A percentile compares a stretch with the other conserved stretches of the same genome.
These are phyloP conservation scores for Brevimyrus niger DNA, from an alignment of 2,113 vertebrate genomes.

Conservation along the genomic window DNA sequence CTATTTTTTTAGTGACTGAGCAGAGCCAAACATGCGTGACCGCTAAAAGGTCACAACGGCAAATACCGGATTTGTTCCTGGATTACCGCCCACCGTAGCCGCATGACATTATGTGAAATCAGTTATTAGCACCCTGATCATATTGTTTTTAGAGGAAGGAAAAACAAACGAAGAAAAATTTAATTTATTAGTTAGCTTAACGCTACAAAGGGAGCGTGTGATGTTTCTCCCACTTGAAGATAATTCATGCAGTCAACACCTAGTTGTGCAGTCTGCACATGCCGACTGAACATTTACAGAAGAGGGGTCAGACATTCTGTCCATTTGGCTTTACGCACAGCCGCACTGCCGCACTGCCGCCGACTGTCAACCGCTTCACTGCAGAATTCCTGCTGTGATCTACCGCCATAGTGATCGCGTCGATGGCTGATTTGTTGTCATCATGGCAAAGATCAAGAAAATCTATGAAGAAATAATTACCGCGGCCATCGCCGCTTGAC, in stretches of 20 bases:
- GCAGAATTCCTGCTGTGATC: slow-evolving; percentile 17
- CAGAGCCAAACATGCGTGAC: not conserved
- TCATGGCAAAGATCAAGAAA: slow-evolving; percentile 41
- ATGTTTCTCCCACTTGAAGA: not conserved
- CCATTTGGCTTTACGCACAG: not conserved
- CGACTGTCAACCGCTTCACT: slow-evolving; percentile 8
- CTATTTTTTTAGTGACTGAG: not conserved
- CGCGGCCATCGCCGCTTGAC: slow-evolving; percentile 44
- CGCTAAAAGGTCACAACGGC: not conserved
- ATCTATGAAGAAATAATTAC: slow-evolving; percentile 50
- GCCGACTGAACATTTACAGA: not conserved
- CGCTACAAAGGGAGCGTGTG: not conserved
- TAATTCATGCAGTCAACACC: not conserved
- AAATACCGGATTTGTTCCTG: not conserved
- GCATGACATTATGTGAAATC: not conserved
- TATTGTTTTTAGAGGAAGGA: not conserved
- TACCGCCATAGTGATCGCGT: slow-evolving; percentile 22
- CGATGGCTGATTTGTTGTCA: slow-evolving; percentile 41
- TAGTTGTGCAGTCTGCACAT: not conserved
- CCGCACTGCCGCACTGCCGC: slow-evolving; percentile 3
- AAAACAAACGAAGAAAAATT: not conserved
- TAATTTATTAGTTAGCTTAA: not conserved
- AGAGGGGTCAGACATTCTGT: not conserved
- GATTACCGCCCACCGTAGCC: not conserved
- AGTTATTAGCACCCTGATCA: not conserved